Base-by-base conservation (phyloP, 2,113 vertebrate genomes). In the Ailurus styani region DNA sequence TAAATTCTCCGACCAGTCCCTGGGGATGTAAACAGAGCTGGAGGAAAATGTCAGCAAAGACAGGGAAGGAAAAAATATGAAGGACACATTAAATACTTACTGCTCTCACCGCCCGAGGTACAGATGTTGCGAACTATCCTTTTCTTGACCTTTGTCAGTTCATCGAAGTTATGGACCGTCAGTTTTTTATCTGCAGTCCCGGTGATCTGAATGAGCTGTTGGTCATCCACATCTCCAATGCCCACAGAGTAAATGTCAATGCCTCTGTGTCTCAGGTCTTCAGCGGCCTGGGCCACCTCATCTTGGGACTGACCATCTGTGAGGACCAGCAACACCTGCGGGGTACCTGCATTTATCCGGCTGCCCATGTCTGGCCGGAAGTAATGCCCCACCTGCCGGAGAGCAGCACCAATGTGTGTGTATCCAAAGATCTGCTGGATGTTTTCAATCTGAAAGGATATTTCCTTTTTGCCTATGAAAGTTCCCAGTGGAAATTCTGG, bases 91-190 rank as follows among this genome's bases (percentile, higher is more conserved):
- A 18, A 47, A 86, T 91, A 98, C 98, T 98, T 84, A 98, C 98
- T 98, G 97, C 96, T 98, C 45, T 97, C 91, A 1, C 90, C 37
- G 21, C 54, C 37, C 0, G 95, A 14, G 15, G 95, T 52, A 60
- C 98, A 99, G 93, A 98, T 97, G 88, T 98, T 95, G 25, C 97
- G 98, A 21, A 98, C 96, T 3, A 99, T 82, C 93, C 98, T 98
- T 77, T 97, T 98, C 60, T 98, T 98, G 93, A 98, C 78, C 66
- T 97, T 96, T 25, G 78, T 97, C 42, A 98, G 97, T 3, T 98
- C 96, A 0, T 94, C 95, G 20, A 98, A 98, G 87, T 97, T 97
- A 14, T 97, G 7, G 8, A 98, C 95, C 0, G 85, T 96, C 23
- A 98, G 95, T 25, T 97, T 98, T 42, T 95, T 98, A 2, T 98